Evolutionary conservation across 92 coral and sea anemone species (phyloP).

Genomic region (Palythoa grandis): DNA sequence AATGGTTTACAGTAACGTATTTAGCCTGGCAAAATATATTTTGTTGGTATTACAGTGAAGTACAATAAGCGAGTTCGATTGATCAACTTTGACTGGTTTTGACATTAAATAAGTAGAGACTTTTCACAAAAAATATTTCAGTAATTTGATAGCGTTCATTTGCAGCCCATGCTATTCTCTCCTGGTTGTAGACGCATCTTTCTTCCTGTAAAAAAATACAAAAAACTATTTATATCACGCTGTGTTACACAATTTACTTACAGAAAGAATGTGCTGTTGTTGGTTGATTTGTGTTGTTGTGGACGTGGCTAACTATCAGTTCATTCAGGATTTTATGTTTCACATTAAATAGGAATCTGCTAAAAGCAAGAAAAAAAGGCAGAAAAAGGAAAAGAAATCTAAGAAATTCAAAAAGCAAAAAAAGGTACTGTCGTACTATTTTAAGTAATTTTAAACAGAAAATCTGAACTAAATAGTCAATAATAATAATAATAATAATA

Average conservation of each 20-base stretch:
- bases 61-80: too few species aligned
- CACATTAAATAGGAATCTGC: slow-evolving; percentile 6
- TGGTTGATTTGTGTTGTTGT: not conserved
- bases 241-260: too few species aligned
- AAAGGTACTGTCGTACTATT: slow-evolving; percentile 35
- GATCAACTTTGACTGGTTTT: too few species aligned
- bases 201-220: too few species aligned
- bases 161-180: too few species aligned
- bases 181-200: too few species aligned
- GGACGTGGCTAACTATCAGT: not conserved
- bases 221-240: too few species aligned
- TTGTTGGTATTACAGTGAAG: too few species aligned
- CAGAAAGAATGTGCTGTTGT: not conserved
- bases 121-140: too few species aligned
- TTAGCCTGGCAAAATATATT: not conserved
- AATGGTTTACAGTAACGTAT: not conserved
- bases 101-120: too few species aligned
- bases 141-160: too few species aligned
- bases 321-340: not conserved
- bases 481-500: too few species aligned
- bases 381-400: slow-evolving; percentile 82
- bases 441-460: slow-evolving; percentile 40
- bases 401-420: slow-evolving; percentile 74
- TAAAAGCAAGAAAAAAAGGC: slow-evolving; percentile 46
- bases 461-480: slow-evolving; percentile 57